These are phyloP conservation scores for Hippolais icterina DNA, from an alignment of 2,113 vertebrate genomes.

Conservation along the genomic window DNA sequence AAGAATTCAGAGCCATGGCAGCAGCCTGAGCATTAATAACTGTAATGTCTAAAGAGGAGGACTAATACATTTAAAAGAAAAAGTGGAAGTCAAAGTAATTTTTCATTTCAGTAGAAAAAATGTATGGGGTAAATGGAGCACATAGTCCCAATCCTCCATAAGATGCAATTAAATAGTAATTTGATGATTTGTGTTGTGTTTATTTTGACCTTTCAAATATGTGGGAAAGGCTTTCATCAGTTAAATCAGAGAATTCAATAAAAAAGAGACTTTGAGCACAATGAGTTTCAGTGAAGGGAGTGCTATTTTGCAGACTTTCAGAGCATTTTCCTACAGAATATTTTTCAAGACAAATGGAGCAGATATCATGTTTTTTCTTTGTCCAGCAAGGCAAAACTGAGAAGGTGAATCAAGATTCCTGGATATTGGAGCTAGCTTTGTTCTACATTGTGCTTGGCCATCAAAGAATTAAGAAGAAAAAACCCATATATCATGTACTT, in stretches of 20 bases:
- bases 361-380: not conserved
- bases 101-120: slow-evolving; percentile 23
- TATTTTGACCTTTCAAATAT: slow-evolving; percentile 8
- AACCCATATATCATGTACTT: not conserved
- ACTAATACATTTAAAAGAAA: slow-evolving; percentile 36
- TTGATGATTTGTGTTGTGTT: not conserved
- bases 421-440: not conserved
- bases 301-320: not conserved
- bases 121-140: not conserved
- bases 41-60: slow-evolving; percentile 29
- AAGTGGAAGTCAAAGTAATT: slow-evolving; percentile 33
- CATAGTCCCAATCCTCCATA: not conserved
- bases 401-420: not conserved
- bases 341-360: not conserved
- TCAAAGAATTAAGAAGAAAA: not conserved
- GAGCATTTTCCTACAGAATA: not conserved
- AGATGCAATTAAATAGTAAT: slow-evolving; percentile 27
- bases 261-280: not conserved
- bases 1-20: slow-evolving; percentile 47
- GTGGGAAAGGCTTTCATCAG: not conserved
- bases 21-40: slow-evolving; percentile 33
- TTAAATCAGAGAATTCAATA: not conserved
- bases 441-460: not conserved
- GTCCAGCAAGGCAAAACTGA: not conserved
- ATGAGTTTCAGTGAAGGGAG: not conserved